These are phyloP conservation scores for Drosophila bocki DNA, from an alignment of 1,140 invertebrate species.

Conservation along the genomic window DNA sequence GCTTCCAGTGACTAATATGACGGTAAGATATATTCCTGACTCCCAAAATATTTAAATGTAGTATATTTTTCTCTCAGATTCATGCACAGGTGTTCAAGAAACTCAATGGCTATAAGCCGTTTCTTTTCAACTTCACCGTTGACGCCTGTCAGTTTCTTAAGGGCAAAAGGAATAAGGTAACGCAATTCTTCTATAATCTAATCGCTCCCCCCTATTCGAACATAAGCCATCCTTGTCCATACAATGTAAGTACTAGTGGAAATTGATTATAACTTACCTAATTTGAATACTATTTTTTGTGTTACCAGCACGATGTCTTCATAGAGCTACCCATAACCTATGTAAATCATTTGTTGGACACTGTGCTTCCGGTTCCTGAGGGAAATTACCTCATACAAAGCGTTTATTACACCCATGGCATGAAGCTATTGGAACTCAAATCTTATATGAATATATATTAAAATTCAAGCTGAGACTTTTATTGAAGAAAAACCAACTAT, in stretches of 20 bases:
- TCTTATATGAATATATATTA: conserved; percentile 5
- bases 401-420: neutral
- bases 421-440: neutral
- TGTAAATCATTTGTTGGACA: neutral
- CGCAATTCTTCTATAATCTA: neutral
- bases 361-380: conserved; percentile 2
- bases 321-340: neutral
- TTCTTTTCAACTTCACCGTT: neutral
- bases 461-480: no score
- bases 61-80: neutral
- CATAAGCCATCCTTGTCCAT: neutral
- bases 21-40: neutral
- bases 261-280: no score
- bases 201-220: neutral
- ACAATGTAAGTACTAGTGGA: neutral
- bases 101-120: conserved; percentile 1
- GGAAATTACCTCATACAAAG: conserved; percentile 2
- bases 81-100: neutral
- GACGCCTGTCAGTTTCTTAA: conserved; percentile 2
- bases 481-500: no score
- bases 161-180: conserved; percentile 4
- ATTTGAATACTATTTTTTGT: no score
- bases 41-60: neutral
- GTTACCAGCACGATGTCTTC: neutral
- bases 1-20: neutral